Conservation (phyloP, 2,888 invertebrate genomes). For the Apotomis capreana region DNA sequence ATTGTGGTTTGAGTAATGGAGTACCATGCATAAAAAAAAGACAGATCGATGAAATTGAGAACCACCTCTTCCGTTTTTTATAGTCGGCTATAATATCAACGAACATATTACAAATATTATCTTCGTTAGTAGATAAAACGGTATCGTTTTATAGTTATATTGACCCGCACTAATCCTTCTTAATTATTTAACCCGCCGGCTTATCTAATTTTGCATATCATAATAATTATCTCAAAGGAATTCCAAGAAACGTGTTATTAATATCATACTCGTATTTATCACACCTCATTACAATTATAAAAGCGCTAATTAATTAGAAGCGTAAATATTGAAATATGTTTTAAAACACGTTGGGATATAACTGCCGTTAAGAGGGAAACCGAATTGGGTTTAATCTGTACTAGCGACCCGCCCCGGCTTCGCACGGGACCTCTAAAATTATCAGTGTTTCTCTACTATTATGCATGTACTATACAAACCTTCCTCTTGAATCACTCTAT, state of each 20-base stretch:
- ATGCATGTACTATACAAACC: no score
- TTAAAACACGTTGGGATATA: not conserved
- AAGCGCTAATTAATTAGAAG: conserved; percentile 21
- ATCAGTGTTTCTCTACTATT: no score
- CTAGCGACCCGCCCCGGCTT: no score
- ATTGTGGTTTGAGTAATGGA: no score
- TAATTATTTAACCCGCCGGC: conserved; percentile 19
- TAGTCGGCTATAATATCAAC: no score
- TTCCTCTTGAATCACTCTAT: no score
- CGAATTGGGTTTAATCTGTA: no score
- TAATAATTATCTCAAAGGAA: conserved; percentile 7
- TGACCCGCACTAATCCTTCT: conserved; percentile 11
- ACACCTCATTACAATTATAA: conserved; percentile 30
- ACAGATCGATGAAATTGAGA: no score
- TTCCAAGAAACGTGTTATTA: conserved; percentile 14
- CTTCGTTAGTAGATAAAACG: not conserved
- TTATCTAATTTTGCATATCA: conserved; percentile 11
- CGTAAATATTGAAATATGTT: conserved; percentile 27
- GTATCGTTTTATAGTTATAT: conserved; percentile 1
- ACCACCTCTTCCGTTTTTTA: no score
- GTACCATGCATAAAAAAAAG: no score
- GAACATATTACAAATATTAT: no score
- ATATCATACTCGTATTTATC: conserved; percentile 13
- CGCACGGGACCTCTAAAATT: no score
- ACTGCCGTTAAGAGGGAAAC: not conserved